Evolutionary conservation across 2,113 vertebrate species (phyloP), one percentile per base, ranked within the genome.

Genomic region (Cephalopholis sonnerati): DNA sequence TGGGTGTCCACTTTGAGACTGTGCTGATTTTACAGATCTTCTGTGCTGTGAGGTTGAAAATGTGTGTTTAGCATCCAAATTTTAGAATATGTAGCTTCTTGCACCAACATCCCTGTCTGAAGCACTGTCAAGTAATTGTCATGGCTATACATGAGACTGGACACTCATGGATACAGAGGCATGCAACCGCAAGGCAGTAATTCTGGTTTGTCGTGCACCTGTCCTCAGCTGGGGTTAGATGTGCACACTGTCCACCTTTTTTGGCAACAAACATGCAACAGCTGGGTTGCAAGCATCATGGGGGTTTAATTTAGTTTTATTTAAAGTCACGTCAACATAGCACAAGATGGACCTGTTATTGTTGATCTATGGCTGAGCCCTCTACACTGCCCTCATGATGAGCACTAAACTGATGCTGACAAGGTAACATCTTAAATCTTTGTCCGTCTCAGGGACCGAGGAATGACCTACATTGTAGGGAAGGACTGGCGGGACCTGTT

Each of bases 401-500:
- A 76, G 27, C 61, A 53, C 36, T n/a, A 74, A 75, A 51, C 57
- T n/a, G 32, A 22, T 71, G 57, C 82, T 82, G 71, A 79, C 66
- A 13, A 15, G 5, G 25, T 77, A 7, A 75, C 20, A 2, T 62
- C 1, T n/a, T 53, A 22, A 41, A 15, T 77, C 55, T 74, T 50
- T 88, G 32, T 87, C 62, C 25, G 79, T 91, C 89, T 51, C 71
- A 99, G 99, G 83, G 95, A 99, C 89, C 96, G 97, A 91, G 98
- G 98, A 65, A 99, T 99, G 98, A 96, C 92, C 74, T 99, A 96
- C 85, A 99, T 99, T 0, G 97, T 99, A 0, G 98, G 98, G 57
- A 97, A 97, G 89, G 98, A 99, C 93, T 99, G 98, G 98, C 93
- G 96, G 79, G 98, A 99, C 90, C 96, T 99, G 73, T 99, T 99